Evolutionary conservation across 1,140 invertebrate species (phyloP), one percentile per base, ranked within the genome.

Genomic region (Neodiprion virginianus): DNA sequence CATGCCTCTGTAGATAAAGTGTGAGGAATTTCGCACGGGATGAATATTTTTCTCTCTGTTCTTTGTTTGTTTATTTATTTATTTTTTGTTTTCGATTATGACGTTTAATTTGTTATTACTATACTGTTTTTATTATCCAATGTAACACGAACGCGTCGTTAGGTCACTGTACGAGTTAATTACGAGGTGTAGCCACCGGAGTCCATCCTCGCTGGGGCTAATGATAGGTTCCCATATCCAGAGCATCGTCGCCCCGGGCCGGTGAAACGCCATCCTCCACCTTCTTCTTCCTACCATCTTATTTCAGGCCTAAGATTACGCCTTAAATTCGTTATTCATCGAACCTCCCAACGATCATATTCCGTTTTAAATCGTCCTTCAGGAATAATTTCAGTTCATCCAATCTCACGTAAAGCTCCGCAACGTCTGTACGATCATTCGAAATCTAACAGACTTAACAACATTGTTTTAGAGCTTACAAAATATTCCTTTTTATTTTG

Each of bases 81-180:
- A 3, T 40, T 40, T 40, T 40, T 40, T 40, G 2, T 40, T 40
- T 3, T 40, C 5, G 28, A 40, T 3, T 40, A 61, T 61, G 28
- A 40, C 28, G 5, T 40, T 40, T 40, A 40, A 40, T 40, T 40
- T 40, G 28, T 40, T 40, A 40, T 40, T 40, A 40, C 28, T 40
- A 40, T 40, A 3, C 5, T 40, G 28, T 61, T 14, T 61, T 61
- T 61, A 14, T 61, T 61, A 3, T 17, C 11, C 7, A 61, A 61
- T 12, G 8, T 12, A 61, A 61, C 53, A 12, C 8, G 53, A 61
- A 61, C 53, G n/a, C 53, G 53, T 61, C 53, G 53, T 61, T 61
- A 61, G 67, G 21, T 7, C 40, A 10, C 21, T 47, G 67, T 69
- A 69, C 67, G 67, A 69, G 67, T 69, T 69, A 69, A 69, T 69